A percentile compares a stretch with the other conserved stretches of the same genome.
Conservation (phyloP, 2,888 invertebrate genomes). For the Criorhina ranunculi region DNA sequence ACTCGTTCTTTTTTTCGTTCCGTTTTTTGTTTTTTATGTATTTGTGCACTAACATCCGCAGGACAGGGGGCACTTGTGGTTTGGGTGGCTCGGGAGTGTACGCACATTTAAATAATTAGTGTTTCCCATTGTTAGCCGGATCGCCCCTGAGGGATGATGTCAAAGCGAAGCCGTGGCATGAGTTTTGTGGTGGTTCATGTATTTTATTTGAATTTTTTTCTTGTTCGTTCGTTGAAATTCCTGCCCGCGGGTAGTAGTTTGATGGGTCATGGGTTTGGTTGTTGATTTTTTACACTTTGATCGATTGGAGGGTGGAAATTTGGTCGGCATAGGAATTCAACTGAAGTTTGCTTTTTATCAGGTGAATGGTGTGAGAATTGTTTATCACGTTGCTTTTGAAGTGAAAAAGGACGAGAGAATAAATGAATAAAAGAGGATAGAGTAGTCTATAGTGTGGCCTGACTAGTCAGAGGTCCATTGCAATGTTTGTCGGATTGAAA, state of each 20-base stretch:
- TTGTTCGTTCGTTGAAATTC: conserved; percentile 47
- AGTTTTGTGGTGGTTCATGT: conserved; percentile 53
- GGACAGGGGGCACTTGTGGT: conserved; percentile 26
- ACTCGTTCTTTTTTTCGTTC: conserved; percentile 57
- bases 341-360: conserved; percentile 55
- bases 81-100: conserved; percentile 42
- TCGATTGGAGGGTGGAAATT: conserved; percentile 68
- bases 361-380: conserved; percentile 26
- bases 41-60: conserved; percentile 75
- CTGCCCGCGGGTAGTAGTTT: conserved; percentile 21
- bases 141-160: conserved; percentile 38
- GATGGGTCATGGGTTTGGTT: conserved; percentile 22
- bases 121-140: conserved; percentile 70
- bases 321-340: conserved; percentile 64
- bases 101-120: conserved; percentile 77
- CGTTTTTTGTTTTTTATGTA: conserved; percentile 61
- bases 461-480: not conserved
- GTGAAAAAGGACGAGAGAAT: conserved; percentile 61
- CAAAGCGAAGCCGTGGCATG: conserved; percentile 38
- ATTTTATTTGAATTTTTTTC: conserved; percentile 66
- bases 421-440: conserved; percentile 58
- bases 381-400: conserved; percentile 60
- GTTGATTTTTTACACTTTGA: conserved; percentile 72
- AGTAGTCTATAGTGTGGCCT: not conserved
- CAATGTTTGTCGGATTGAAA: no score